These are phyloP conservation scores for Lottia scabra DNA, from an alignment of 2,888 invertebrate species.

Conservation along the genomic window DNA sequence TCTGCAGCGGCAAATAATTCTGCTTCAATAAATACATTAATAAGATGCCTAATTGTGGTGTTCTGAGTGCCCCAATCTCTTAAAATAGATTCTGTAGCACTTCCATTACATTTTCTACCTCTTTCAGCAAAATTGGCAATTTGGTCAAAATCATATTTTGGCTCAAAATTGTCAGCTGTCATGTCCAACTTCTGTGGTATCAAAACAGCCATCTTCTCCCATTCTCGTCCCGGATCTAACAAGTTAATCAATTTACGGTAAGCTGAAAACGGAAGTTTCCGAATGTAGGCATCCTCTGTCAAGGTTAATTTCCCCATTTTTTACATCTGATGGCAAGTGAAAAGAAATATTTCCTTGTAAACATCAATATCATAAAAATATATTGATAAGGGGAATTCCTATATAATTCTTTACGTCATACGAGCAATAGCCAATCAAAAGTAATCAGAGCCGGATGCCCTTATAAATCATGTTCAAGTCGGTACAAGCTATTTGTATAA, in stretches of 20 bases:
- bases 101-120: constrained; percentile 32
- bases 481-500: too few relatives aligned
- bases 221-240: constrained; percentile 47
- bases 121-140: constrained; percentile 33
- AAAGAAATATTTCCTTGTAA: too few relatives aligned
- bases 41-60: constrained; percentile 42
- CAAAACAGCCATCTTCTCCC: constrained; percentile 44
- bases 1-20: constrained; percentile 47
- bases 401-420: too few relatives aligned
- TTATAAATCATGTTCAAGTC: too few relatives aligned
- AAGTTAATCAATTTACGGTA: constrained; percentile 33
- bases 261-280: constrained; percentile 46
- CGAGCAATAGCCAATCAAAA: too few relatives aligned
- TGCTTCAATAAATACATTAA: constrained; percentile 33
- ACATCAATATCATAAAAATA: too few relatives aligned
- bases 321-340: too few relatives aligned
- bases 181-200: constrained; percentile 43
- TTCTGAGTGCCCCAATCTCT: constrained; percentile 58
- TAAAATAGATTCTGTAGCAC: constrained; percentile 38
- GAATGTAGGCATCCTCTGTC: constrained; percentile 43
- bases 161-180: constrained; percentile 17
- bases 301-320: constrained; percentile 18
- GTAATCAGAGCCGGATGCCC: too few relatives aligned
- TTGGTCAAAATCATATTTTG: constrained; percentile 18
- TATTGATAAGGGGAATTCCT: too few relatives aligned